Percentiles rank a stretch among this genome's conserved stretches.
phyloP scores from a whole-genome alignment of 2,888 invertebrate genomes.

The Ophion ventricosus region DNA sequence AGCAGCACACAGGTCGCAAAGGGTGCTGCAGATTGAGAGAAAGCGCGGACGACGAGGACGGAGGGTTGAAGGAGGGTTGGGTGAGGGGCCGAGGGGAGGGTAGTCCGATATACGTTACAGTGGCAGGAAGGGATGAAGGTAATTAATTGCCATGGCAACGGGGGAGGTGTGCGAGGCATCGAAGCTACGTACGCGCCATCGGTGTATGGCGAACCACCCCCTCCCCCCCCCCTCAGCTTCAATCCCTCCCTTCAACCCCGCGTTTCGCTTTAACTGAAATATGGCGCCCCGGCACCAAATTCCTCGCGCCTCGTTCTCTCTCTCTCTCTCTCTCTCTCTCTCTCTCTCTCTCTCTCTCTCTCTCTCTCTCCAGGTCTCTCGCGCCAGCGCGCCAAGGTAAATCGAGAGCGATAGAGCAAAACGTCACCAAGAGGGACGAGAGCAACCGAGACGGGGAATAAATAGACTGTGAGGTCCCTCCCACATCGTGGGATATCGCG shows the following conservation, averaged over 20 bases:
- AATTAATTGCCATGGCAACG: slow-evolving; percentile 84
- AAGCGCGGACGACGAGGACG: slow-evolving; percentile 30
- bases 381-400: slow-evolving; percentile 65
- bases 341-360: slow-evolving; percentile 30
- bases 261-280: slow-evolving; percentile 82
- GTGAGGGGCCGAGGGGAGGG: slow-evolving; percentile 26
- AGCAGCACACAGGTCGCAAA: slow-evolving; percentile 46
- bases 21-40: slow-evolving; percentile 59
- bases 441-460: slow-evolving; percentile 44
- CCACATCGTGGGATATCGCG: slow-evolving; percentile 60
- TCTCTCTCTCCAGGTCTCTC: slow-evolving; percentile 45
- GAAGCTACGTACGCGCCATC: slow-evolving; percentile 71
- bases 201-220: slow-evolving; percentile 31
- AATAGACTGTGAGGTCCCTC: slow-evolving; percentile 59
- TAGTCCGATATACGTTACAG: slow-evolving; percentile 71
- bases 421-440: slow-evolving; percentile 50
- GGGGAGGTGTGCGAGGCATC: slow-evolving; percentile 75
- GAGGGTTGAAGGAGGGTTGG: slow-evolving; percentile 10
- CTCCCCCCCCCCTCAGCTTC: neutral
- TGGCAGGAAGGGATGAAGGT: slow-evolving; percentile 81
- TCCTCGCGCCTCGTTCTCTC: slow-evolving; percentile 70
- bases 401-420: slow-evolving; percentile 66
- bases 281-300: slow-evolving; percentile 82
- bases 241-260: slow-evolving; percentile 50
- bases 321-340: slow-evolving; percentile 35